A percentile compares a stretch with the other conserved stretches of the same genome.
Conservation (phyloP, 1,140 invertebrate genomes). For the Apis florea region DNA sequence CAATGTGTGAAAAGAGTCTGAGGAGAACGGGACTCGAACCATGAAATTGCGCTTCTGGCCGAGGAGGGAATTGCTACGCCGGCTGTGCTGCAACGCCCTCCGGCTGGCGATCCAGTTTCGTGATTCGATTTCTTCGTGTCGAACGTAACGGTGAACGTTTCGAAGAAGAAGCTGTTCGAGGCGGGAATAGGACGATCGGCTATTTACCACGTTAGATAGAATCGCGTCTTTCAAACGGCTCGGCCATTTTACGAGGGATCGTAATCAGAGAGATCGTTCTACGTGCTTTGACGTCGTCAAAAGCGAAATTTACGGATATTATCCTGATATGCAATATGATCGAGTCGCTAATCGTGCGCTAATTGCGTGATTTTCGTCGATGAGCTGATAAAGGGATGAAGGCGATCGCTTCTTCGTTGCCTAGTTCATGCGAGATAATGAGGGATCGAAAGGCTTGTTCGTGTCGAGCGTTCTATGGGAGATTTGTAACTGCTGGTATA, state of each 20-base stretch:
- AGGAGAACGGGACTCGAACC: not conserved
- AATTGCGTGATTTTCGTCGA: not conserved
- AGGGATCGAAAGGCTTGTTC: not conserved
- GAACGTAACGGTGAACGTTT: conserved; percentile 19
- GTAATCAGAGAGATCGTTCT: not conserved
- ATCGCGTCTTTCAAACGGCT: not conserved
- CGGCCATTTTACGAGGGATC: not conserved
- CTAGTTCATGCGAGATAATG: not conserved
- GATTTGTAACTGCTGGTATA: not conserved
- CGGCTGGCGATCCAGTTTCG: not conserved
- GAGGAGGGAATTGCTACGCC: not conserved
- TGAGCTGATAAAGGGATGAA: not conserved
- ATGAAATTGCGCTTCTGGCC: conserved; percentile 6
- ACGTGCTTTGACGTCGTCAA: not conserved
- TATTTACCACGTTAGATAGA: not conserved
- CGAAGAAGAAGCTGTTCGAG: not conserved
- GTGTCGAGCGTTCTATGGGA: not conserved
- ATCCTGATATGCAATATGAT: too few relatives aligned
- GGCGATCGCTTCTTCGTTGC: not conserved
- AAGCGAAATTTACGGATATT: not conserved
- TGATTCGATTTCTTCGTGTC: conserved; percentile 12
- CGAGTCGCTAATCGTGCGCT: not conserved
- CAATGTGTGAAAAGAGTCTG: not conserved
- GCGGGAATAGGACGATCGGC: not conserved
- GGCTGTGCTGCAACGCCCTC: too few relatives aligned